Percentiles rank a stretch among this genome's conserved stretches.
phyloP scores from a whole-genome alignment of 2,888 invertebrate species.

The Athalia rosae region DNA sequence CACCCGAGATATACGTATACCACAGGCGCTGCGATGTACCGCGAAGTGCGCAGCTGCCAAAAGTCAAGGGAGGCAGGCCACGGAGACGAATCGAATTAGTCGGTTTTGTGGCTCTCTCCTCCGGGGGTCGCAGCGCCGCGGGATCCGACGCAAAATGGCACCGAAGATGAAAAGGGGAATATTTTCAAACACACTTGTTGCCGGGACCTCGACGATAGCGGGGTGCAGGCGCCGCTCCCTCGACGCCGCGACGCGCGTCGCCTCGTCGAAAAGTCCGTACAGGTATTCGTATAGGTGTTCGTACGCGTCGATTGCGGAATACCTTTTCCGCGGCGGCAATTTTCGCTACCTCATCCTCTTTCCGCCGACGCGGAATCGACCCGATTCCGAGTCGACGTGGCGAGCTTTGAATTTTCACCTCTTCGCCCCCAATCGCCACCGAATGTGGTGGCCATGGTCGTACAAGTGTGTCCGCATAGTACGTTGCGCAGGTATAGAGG shows the following conservation, averaged over 20 bases:
- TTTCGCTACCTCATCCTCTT: neutral
- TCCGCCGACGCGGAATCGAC: neutral
- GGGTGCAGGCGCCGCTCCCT: slow-evolving; percentile 5
- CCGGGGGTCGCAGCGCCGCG: slow-evolving; percentile 16
- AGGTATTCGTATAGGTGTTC: neutral
- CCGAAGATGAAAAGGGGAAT: neutral
- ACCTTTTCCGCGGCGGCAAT: no score
- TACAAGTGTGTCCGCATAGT: neutral
- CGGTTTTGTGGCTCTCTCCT: slow-evolving; percentile 23
- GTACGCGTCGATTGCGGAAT: neutral
- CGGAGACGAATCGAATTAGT: slow-evolving; percentile 44
- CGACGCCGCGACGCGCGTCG: neutral
- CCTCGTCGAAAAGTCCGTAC: neutral
- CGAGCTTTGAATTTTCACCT: neutral
- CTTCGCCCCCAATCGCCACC: neutral
- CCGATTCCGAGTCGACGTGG: no score
- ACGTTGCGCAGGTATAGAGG: neutral
- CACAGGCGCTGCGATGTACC: no score
- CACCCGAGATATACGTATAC: no score
- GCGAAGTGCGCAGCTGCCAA: slow-evolving; percentile 20
- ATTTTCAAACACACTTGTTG: neutral
- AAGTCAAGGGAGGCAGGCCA: slow-evolving; percentile 42
- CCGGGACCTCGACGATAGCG: slow-evolving; percentile 23
- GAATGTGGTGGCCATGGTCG: neutral
- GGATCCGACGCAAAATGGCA: slow-evolving; percentile 31